Evolutionary conservation across 2,113 vertebrate species (phyloP), one percentile per base, ranked within the genome.

Genomic region (Asarcornis scutulata): DNA sequence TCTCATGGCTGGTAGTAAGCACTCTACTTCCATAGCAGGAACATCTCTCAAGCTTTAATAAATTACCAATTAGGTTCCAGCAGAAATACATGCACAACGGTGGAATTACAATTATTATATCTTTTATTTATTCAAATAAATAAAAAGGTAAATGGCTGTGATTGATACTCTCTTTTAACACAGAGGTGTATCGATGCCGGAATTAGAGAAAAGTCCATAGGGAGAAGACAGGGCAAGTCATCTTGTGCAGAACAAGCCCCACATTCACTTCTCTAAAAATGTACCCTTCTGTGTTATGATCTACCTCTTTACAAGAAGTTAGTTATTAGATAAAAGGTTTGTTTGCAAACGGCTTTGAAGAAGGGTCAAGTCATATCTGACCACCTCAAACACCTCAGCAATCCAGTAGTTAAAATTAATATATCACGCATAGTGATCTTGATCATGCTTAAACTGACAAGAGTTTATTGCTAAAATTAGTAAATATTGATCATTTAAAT

Each of bases 111-210:
- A 32, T 94, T 86, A 89, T 9, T 55, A 73, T 32, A 83, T 71
- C 4, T 74, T 90, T 88, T 91, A 88, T 94, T 97, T 68, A 84
- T 81, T 88, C 2, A 48, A 88, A 67, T 64, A 92, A 89, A 59
- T 52, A 56, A 88, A 40, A 26, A 88, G 2, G 34, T 29, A 90
- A 92, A 72, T 11, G 31, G 36, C 38, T 67, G 25, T 14, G 9
- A 78, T 6, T 71, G 36, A 78, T 38, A 83, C 86, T 71, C 32
- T 56, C 17, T 40, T 77, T 87, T 42, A 48, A 68, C 75, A 84
- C 48, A 27, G 23, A 71, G 17, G 26, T 38, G 10, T 62, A 81
- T 26, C 42, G 29, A 83, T 46, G n/a, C 22, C 60, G 86, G 64
- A 90, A 88, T 58, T 62, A 75, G 29, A 66, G 44, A 62, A 86